These are phyloP conservation scores for Caranx melampygus DNA, from an alignment of 2,113 vertebrate genomes.

Conservation along the genomic window DNA sequence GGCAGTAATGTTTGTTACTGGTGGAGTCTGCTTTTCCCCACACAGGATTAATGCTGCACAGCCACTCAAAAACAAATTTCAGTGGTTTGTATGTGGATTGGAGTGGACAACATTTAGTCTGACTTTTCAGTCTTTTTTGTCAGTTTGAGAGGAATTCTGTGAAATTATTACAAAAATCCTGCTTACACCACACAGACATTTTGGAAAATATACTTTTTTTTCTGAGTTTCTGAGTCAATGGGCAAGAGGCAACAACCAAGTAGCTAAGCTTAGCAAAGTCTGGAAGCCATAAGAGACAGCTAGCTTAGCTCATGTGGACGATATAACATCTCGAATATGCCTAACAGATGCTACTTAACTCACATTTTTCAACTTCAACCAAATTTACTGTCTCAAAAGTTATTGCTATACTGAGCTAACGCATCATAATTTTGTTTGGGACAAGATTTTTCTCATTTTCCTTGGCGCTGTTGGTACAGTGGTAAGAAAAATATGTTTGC, in stretches of 20 bases:
- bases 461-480: constrained; percentile 7
- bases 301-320: no score
- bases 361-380: neutral
- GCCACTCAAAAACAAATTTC: neutral
- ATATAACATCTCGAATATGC: neutral
- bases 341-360: neutral
- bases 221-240: no score
- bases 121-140: neutral
- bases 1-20: neutral
- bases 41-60: neutral
- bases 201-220: no score
- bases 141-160: neutral
- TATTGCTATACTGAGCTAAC: neutral
- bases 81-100: neutral
- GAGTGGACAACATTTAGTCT: neutral
- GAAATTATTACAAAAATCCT: no score
- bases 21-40: neutral
- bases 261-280: no score
- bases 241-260: no score
- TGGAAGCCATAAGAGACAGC: neutral
- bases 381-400: neutral
- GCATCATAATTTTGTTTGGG: neutral
- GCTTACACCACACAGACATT: no score
- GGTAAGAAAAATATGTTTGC: constrained; percentile 25
- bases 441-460: neutral